A percentile compares a stretch with the other conserved stretches of the same genome.
Evolutionary conservation across 2,888 invertebrate genomes (phyloP).

Genomic region (Eutolmus rufibarbis): DNA sequence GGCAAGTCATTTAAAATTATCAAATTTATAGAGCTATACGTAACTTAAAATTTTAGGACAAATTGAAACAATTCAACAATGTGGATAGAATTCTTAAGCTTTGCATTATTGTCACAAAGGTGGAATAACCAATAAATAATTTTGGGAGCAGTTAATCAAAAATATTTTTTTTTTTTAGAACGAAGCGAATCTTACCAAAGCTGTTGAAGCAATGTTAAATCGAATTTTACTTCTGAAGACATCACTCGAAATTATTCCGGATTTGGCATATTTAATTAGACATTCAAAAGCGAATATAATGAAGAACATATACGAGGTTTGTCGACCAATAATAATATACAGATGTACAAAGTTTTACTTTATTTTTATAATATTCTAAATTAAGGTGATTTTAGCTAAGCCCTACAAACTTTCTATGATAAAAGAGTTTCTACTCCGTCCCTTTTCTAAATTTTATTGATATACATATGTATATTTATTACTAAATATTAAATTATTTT

Average conservation of each 20-base stretch:
- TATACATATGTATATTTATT: neutral
- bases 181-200: constrained; percentile 56
- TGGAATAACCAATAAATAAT: neutral
- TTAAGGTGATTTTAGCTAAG: no score
- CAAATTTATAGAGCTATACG: neutral
- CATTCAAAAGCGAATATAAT: constrained; percentile 50
- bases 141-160: neutral
- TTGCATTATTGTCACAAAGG: neutral
- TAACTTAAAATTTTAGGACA: neutral
- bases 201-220: constrained; percentile 79
- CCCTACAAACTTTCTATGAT: no score
- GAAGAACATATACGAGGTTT: constrained; percentile 48
- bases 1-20: constrained; percentile 58
- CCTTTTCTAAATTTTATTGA: no score
- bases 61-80: constrained; percentile 66
- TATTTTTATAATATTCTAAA: neutral
- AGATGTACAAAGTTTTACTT: no score
- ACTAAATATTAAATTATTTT: neutral
- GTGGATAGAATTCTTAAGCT: constrained; percentile 73
- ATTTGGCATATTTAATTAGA: constrained; percentile 60
- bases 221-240: constrained; percentile 80
- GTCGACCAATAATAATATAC: constrained; percentile 43
- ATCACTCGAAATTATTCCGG: constrained; percentile 75
- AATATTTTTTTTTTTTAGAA: constrained; percentile 60
- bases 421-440: no score